phyloP scores from a whole-genome alignment of 2,113 vertebrate genomes.

The Phycodurus eques region DNA sequence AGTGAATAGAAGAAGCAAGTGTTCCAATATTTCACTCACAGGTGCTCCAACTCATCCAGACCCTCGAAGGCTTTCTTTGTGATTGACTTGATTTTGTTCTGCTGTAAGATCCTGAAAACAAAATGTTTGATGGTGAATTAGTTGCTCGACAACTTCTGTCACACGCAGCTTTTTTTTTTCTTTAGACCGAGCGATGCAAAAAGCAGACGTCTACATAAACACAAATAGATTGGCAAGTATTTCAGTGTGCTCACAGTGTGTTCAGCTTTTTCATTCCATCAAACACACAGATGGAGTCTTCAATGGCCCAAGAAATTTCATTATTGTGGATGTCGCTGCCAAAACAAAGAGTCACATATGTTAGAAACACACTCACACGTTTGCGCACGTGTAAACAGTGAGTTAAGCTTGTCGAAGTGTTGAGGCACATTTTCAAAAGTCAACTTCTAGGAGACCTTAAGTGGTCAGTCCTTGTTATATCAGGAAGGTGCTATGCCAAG shows the following conservation, averaged over 20 bases:
- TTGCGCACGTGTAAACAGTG: neutral
- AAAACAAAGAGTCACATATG: constrained; percentile 30
- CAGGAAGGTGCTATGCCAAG: neutral
- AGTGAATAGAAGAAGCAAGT: neutral
- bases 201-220: neutral
- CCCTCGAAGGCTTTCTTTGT: constrained; percentile 95
- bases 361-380: neutral
- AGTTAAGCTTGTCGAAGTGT: neutral
- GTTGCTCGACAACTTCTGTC: neutral
- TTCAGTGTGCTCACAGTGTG: constrained; percentile 78
- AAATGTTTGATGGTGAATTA: neutral
- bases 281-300: constrained; percentile 95
- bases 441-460: neutral
- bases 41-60: constrained; percentile 85
- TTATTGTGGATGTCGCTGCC: constrained; percentile 90
- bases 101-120: constrained; percentile 83
- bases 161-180: constrained; percentile 4
- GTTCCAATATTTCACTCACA: constrained; percentile 78
- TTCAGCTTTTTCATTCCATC: constrained; percentile 88
- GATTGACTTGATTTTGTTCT: constrained; percentile 92
- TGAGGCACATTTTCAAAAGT: too few species aligned
- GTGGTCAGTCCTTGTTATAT: neutral
- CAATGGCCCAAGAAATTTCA: constrained; percentile 97
- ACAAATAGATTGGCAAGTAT: neutral
- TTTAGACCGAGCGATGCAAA: neutral